Evolutionary conservation across 2,888 invertebrate genomes (phyloP).

Genomic region (Camptogramma bilineatum): DNA sequence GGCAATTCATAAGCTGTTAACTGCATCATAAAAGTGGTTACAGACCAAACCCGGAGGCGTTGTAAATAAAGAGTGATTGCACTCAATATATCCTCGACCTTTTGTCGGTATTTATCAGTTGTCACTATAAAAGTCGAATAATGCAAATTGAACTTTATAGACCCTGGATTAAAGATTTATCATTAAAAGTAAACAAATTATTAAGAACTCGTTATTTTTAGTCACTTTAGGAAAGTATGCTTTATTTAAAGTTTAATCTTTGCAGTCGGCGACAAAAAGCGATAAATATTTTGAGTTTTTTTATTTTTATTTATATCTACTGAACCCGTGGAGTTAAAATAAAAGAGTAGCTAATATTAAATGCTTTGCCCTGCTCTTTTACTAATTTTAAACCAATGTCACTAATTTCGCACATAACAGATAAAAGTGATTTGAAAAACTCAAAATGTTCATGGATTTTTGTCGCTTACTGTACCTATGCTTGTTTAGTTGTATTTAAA

Average conservation of each 20-base stretch:
- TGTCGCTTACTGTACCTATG: too few species aligned
- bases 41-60: constrained; percentile 52
- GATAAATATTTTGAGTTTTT: too few species aligned
- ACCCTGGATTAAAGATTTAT: not conserved
- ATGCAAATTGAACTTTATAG: constrained; percentile 6
- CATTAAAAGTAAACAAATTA: not conserved
- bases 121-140: constrained; percentile 4
- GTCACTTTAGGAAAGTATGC: not conserved
- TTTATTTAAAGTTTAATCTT: too few species aligned
- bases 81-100: constrained; percentile 61
- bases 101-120: constrained; percentile 22
- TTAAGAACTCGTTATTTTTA: not conserved
- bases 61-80: constrained; percentile 67
- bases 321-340: too few species aligned
- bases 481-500: constrained; percentile 11
- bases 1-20: constrained; percentile 59
- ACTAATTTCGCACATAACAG: too few species aligned
- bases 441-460: too few species aligned
- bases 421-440: too few species aligned
- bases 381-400: too few species aligned
- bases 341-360: too few species aligned
- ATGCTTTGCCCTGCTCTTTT: too few species aligned
- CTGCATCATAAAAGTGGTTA: constrained; percentile 54
- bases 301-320: too few species aligned
- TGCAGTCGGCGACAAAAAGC: too few species aligned